These are phyloP conservation scores for Prunella strophiata DNA, from an alignment of 2,797 vertebrate genomes.

Conservation along the genomic window DNA sequence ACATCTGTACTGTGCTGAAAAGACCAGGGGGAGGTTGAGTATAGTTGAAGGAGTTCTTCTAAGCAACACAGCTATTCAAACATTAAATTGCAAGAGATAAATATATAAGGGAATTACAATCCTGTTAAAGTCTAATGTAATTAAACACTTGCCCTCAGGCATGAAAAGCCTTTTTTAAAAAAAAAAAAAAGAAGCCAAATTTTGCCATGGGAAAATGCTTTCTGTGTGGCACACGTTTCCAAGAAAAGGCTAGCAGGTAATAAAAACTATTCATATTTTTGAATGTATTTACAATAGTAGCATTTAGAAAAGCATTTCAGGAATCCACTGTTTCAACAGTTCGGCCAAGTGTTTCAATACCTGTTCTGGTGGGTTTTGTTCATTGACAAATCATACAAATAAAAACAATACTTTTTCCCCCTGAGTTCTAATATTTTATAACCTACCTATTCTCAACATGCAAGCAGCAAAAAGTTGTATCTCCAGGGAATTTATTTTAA, in stretches of 20 bases:
- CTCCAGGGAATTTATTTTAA: slow-evolving; percentile 61
- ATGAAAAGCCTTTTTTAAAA: neutral
- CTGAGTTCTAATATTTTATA: slow-evolving; percentile 1
- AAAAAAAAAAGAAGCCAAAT: neutral
- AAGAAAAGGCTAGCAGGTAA: neutral
- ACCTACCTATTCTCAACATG: neutral
- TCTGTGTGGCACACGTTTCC: neutral
- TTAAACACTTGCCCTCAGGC: neutral
- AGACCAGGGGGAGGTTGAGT: neutral
- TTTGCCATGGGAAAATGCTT: neutral
- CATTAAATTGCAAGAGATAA: neutral
- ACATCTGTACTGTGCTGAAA: neutral
- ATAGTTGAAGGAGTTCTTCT: neutral
- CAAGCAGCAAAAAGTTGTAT: slow-evolving; percentile 22
- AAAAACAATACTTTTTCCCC: neutral
- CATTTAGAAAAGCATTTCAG: neutral
- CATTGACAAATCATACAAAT: slow-evolving; percentile 4
- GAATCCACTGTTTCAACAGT: neutral
- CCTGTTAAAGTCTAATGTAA: neutral
- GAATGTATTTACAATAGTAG: neutral
- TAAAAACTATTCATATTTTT: neutral
- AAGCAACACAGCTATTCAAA: neutral
- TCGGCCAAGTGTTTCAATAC: neutral
- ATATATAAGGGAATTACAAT: neutral
- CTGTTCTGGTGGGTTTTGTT: neutral